A percentile compares a stretch with the other conserved stretches of the same genome.
Conservation (phyloP, 1,140 invertebrate species). For the Manduca sexta region DNA sequence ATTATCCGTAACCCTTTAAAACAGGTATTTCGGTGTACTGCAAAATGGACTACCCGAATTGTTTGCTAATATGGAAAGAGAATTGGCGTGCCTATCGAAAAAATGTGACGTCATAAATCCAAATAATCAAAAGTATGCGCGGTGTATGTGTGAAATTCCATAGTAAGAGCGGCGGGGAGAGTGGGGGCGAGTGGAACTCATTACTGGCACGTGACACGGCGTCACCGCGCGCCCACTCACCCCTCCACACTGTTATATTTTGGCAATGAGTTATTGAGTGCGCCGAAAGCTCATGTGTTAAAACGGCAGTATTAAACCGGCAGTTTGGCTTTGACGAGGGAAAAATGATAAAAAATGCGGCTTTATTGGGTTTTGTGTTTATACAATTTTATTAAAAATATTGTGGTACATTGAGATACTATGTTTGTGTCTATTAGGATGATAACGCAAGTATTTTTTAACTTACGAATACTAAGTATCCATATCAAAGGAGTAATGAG, state of each 20-base stretch:
- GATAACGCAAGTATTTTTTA: too few relatives aligned
- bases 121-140: constrained; percentile 47
- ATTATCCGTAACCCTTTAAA: too few relatives aligned
- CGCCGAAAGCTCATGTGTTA: constrained; percentile 55
- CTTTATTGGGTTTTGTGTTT: not conserved
- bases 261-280: constrained; percentile 70
- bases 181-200: constrained; percentile 50
- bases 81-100: constrained; percentile 19
- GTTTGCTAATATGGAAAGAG: not conserved
- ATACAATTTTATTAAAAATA: constrained; percentile 2
- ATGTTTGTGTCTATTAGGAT: too few relatives aligned
- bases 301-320: constrained; percentile 27
- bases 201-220: constrained; percentile 67
- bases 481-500: too few relatives aligned
- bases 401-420: too few relatives aligned
- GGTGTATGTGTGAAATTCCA: constrained; percentile 66
- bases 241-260: constrained; percentile 53
- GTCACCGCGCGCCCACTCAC: constrained; percentile 44
- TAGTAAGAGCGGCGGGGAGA: constrained; percentile 36
- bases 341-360: not conserved
- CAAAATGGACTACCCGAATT: too few relatives aligned
- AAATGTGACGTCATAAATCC: constrained; percentile 50
- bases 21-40: too few relatives aligned
- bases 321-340: constrained; percentile 16
- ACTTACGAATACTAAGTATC: too few relatives aligned